These are phyloP conservation scores for Nebria ingens DNA, from an alignment of 1,140 invertebrate species.

Conservation along the genomic window DNA sequence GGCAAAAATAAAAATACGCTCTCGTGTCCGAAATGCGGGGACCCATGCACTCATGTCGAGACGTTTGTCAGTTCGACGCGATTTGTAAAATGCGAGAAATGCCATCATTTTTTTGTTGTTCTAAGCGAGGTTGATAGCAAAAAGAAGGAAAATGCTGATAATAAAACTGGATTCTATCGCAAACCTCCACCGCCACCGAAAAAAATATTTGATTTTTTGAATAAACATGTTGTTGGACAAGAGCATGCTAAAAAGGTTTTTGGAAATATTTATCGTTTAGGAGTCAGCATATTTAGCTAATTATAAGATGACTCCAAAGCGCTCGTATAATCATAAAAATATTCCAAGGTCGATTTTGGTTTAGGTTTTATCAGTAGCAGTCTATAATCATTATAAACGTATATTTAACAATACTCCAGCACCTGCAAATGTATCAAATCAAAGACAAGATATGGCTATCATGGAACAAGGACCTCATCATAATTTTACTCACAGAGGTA, in stretches of 20 bases:
- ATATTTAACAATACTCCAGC: constrained; percentile 87
- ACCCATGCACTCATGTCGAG: constrained; percentile 91
- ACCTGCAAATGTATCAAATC: constrained; percentile 26
- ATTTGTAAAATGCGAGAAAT: constrained; percentile 97
- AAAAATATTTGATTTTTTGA: constrained; percentile 93
- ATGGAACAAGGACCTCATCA: constrained; percentile 56
- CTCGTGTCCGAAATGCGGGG: constrained; percentile 88
- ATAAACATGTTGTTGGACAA: constrained; percentile 96
- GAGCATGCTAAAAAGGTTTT: constrained; percentile 84
- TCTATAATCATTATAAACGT: constrained; percentile 98
- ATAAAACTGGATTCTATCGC: constrained; percentile 51
- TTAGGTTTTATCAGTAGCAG: constrained; percentile 89
- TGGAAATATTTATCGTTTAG: not conserved
- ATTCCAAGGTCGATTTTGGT: too few species aligned
- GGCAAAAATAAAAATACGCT: constrained; percentile 53
- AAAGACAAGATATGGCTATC: constrained; percentile 37
- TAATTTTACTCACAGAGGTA: constrained; percentile 64
- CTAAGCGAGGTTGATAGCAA: constrained; percentile 85
- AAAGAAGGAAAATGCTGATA: constrained; percentile 68
- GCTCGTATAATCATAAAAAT: too few species aligned
- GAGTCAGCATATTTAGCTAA: not conserved
- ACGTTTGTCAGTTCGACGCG: constrained; percentile 93
- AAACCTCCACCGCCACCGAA: constrained; percentile 87
- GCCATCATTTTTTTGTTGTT: constrained; percentile 96
- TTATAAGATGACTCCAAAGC: not conserved